Evolutionary conservation across 2,888 invertebrate species (phyloP).

Genomic region (Helleia helle): DNA sequence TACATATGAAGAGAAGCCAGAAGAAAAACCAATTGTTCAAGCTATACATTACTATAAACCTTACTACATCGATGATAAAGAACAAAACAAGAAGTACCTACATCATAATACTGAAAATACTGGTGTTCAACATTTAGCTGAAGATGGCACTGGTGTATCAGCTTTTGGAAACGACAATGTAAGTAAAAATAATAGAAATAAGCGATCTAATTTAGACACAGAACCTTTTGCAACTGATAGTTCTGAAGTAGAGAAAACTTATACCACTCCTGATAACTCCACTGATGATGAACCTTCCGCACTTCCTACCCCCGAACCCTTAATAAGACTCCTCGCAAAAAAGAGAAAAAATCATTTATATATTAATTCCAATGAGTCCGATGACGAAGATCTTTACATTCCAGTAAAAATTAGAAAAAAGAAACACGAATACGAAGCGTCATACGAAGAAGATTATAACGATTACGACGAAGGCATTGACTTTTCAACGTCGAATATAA

Average conservation of each 20-base stretch:
- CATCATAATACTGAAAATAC: conserved; percentile 39
- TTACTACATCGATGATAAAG: conserved; percentile 22
- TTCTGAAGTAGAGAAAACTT: conserved; percentile 24
- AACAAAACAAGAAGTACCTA: conserved; percentile 35
- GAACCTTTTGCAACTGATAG: conserved; percentile 33
- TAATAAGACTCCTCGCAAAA: conserved; percentile 28
- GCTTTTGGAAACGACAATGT: conserved; percentile 59
- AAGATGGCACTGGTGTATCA: conserved; percentile 52
- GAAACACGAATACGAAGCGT: conserved; percentile 26
- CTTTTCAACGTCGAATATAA: conserved; percentile 4
- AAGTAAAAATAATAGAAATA: conserved; percentile 22
- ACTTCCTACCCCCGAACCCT: conserved; percentile 16
- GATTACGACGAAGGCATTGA: conserved; percentile 27
- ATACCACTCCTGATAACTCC: conserved; percentile 18
- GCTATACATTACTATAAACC: conserved; percentile 33
- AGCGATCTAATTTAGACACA: conserved; percentile 36
- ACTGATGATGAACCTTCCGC: conserved; percentile 22
- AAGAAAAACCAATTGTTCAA: conserved; percentile 27
- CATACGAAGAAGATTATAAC: conserved; percentile 29
- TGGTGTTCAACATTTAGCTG: conserved; percentile 51
- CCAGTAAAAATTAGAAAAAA: conserved; percentile 18
- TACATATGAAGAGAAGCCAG: conserved; percentile 26
- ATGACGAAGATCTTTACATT: conserved; percentile 27
- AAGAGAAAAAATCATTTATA: conserved; percentile 29
- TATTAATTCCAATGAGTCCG: conserved; percentile 32